A percentile compares a stretch with the other conserved stretches of the same genome.
Evolutionary conservation across 2,888 invertebrate species (phyloP).

Genomic region (Archips crataeganus): DNA sequence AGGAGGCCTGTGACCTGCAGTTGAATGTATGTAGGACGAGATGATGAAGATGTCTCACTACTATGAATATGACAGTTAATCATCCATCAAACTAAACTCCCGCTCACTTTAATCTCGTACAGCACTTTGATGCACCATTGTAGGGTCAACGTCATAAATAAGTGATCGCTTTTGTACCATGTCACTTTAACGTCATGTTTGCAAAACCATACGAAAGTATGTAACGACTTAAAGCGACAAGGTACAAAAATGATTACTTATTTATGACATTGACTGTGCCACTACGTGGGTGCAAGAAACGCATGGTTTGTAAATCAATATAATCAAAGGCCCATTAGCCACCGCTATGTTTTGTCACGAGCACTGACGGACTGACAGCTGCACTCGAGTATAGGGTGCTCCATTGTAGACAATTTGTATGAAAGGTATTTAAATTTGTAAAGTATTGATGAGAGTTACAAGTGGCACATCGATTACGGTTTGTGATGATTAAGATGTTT

Average conservation of each 20-base stretch:
- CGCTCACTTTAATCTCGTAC: not conserved
- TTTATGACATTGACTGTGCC: not conserved
- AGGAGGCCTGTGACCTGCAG: too few relatives aligned
- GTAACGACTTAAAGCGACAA: too few relatives aligned
- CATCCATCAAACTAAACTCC: not conserved
- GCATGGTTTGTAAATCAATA: slow-evolving; percentile 49
- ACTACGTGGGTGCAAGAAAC: slow-evolving; percentile 11
- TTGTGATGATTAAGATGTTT: not conserved
- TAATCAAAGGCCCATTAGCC: slow-evolving; percentile 49
- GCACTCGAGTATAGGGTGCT: slow-evolving; percentile 35
- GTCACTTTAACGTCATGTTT: too few relatives aligned
- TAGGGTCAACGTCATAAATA: too few relatives aligned
- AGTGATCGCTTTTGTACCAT: too few relatives aligned
- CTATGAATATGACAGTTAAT: not conserved
- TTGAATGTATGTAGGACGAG: too few relatives aligned
- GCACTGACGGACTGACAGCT: slow-evolving; percentile 49
- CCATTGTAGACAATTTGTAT: not conserved
- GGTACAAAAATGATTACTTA: too few relatives aligned
- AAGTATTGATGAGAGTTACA: not conserved
- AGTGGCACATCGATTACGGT: not conserved
- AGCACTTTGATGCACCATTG: too few relatives aligned
- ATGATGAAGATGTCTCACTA: not conserved
- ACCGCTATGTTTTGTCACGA: slow-evolving; percentile 25
- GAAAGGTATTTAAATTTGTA: not conserved
- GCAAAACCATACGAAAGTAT: too few relatives aligned